phyloP scores from a whole-genome alignment of 2,888 invertebrate species.

The Cylloceria caligata region DNA sequence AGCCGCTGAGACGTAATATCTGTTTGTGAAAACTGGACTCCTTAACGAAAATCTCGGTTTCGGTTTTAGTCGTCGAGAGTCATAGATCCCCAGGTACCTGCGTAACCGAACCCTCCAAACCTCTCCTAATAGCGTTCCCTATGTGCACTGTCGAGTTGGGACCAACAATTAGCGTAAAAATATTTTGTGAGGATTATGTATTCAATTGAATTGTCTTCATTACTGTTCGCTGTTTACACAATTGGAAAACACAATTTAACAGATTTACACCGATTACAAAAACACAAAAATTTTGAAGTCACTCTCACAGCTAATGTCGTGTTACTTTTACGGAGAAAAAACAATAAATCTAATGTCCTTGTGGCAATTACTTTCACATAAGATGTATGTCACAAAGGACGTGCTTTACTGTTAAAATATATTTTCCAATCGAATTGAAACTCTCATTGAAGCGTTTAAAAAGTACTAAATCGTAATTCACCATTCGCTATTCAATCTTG shows the following conservation, averaged over 20 bases:
- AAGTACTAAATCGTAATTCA: neutral
- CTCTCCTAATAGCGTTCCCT: conserved; percentile 36
- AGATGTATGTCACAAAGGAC: too few species aligned
- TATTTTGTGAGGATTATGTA: neutral
- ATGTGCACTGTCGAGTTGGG: neutral
- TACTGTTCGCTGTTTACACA: neutral
- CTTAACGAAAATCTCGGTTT: conserved; percentile 63
- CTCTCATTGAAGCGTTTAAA: neutral
- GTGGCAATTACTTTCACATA: too few species aligned
- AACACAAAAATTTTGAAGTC: too few species aligned
- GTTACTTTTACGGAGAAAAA: too few species aligned
- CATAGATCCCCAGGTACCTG: conserved; percentile 29
- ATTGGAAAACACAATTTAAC: neutral
- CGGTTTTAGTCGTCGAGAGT: conserved; percentile 53
- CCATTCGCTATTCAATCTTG: neutral
- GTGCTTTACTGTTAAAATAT: too few species aligned
- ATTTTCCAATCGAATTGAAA: neutral
- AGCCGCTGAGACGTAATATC: conserved; percentile 66
- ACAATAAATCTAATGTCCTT: too few species aligned
- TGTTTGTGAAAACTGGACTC: conserved; percentile 67
- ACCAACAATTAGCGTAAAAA: neutral
- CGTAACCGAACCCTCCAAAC: conserved; percentile 47
- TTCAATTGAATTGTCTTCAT: neutral
- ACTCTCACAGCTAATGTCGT: too few species aligned
- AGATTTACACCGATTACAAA: neutral